phyloP scores from a whole-genome alignment of 2,888 invertebrate genomes.

The Cordylochernes scorpioides region DNA sequence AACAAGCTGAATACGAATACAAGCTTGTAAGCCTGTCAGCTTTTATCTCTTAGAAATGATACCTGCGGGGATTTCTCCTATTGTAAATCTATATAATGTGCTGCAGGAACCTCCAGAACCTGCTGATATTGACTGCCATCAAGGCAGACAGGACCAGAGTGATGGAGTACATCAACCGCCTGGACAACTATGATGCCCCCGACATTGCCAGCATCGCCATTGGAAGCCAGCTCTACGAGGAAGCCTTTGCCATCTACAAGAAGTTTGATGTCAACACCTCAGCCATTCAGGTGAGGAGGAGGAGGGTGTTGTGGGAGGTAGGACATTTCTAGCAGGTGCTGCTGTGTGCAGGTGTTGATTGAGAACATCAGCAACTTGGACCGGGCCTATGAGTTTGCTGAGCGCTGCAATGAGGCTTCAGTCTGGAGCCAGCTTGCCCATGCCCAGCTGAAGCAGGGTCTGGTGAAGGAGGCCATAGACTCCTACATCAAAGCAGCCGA shows the following conservation, averaged over 20 bases:
- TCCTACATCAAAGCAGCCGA: conserved; percentile 99
- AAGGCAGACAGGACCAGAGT: conserved; percentile 94
- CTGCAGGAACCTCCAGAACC: conserved; percentile 66
- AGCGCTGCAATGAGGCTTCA: conserved; percentile 92
- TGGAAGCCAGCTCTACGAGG: conserved; percentile 85
- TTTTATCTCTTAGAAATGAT: no score
- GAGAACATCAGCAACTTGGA: conserved; percentile 92
- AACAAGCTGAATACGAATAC: no score
- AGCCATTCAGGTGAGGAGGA: conserved; percentile 54
- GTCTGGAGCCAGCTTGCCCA: conserved; percentile 95
- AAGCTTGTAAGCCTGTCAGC: no score
- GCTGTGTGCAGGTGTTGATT: conserved; percentile 54
- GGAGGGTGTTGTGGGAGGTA: no score
- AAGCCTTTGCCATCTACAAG: conserved; percentile 98
- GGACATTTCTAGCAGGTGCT: no score
- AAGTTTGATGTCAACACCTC: conserved; percentile 99
- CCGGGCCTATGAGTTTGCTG: conserved; percentile 95
- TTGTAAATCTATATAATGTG: no score
- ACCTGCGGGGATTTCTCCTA: no score
- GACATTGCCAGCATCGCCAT: conserved; percentile 99
- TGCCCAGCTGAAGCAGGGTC: conserved; percentile 71
- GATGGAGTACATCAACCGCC: conserved; percentile 95
- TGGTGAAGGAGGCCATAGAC: conserved; percentile 96
- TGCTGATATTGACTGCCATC: conserved; percentile 87
- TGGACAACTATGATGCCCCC: conserved; percentile 98